phyloP scores from a whole-genome alignment of 2,888 invertebrate genomes.

The Tipula confusa region DNA sequence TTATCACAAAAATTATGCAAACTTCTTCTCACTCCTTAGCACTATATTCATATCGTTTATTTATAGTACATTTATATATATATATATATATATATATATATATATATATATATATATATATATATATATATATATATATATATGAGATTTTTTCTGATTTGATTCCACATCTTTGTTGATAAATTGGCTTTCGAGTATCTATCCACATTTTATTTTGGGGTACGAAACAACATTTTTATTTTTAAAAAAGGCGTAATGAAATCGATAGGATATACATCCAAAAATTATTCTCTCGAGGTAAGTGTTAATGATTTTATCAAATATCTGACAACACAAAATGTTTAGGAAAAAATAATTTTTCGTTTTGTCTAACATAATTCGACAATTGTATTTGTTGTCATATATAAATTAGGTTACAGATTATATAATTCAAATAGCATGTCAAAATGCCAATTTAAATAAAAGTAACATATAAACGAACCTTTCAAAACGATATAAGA shows the following conservation, averaged over 20 bases:
- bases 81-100: background rate
- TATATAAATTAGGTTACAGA: background rate
- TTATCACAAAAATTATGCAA: slow-evolving; percentile 17
- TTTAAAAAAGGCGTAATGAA: background rate
- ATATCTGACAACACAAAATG: background rate
- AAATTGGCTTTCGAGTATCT: slow-evolving; percentile 6
- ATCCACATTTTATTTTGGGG: background rate
- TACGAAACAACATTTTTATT: background rate
- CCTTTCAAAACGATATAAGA: no score
- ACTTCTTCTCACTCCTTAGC: background rate
- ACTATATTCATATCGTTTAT: no score
- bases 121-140: background rate
- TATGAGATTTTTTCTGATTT: background rate
- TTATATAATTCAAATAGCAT: background rate
- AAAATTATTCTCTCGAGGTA: background rate
- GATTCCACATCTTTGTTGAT: background rate
- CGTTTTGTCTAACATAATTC: background rate
- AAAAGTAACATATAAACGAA: background rate
- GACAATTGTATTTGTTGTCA: background rate
- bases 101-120: background rate
- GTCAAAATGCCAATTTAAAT: background rate
- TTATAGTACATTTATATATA: no score
- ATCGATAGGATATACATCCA: background rate
- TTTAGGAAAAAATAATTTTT: background rate
- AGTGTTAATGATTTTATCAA: background rate